These are phyloP conservation scores for Trinorchestia longiramus DNA, from an alignment of 1,140 invertebrate genomes.

Conservation along the genomic window DNA sequence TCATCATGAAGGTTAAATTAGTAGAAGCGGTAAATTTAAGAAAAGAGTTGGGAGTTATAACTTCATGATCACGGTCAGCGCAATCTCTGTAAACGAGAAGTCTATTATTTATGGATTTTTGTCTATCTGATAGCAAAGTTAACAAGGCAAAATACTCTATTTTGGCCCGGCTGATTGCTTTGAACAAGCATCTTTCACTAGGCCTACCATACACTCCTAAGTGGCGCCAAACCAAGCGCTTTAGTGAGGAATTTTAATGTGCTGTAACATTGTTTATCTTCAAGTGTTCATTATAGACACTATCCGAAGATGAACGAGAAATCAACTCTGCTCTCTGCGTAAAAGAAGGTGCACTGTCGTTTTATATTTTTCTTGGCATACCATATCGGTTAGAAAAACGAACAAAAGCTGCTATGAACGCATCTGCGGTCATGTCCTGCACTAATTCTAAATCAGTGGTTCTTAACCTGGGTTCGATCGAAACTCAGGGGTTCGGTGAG, in stretches of 20 bases:
- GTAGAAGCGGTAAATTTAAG: background rate
- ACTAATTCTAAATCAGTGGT: too few relatives aligned
- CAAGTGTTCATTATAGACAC: background rate
- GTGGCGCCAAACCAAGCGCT: background rate
- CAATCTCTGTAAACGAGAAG: background rate
- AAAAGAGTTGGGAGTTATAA: background rate
- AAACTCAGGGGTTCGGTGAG: too few relatives aligned
- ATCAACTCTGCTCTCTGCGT: background rate
- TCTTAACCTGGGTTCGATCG: too few relatives aligned
- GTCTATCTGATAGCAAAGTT: background rate
- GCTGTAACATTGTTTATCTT: background rate
- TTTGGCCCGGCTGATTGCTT: background rate
- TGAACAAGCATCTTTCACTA: background rate
- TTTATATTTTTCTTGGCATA: background rate
- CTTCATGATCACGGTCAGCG: background rate
- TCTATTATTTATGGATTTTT: background rate
- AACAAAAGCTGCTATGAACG: background rate
- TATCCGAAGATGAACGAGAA: background rate
- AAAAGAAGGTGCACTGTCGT: background rate
- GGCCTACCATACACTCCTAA: background rate
- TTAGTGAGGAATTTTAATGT: background rate
- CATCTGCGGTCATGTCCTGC: slow-evolving; percentile 5
- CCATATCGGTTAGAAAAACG: slow-evolving; percentile 24
- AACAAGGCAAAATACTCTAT: background rate
- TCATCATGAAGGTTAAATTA: background rate